Evolutionary conservation across 1,140 invertebrate genomes (phyloP).

Genomic region (Bombus pyrosoma): DNA sequence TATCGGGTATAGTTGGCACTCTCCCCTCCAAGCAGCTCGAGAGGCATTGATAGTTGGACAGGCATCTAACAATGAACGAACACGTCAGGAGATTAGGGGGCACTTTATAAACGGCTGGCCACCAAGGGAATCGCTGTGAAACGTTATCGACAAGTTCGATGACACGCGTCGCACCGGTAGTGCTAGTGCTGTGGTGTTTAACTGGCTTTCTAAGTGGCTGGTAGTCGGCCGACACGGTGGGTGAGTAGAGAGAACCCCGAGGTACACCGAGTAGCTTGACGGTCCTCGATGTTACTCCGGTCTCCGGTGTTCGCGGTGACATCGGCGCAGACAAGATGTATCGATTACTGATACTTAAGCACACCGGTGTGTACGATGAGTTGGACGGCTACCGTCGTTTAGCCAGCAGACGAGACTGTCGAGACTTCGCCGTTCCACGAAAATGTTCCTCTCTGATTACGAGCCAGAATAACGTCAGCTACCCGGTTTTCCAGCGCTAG

Average conservation of each 20-base stretch:
- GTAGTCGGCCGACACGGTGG: not conserved
- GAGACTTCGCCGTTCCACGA: not conserved
- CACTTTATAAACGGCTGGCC: conserved; percentile 36
- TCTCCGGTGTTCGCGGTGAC: conserved; percentile 22
- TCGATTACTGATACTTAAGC: conserved; percentile 56
- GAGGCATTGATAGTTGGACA: not conserved
- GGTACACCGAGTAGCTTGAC: not conserved
- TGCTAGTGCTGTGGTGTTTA: not conserved
- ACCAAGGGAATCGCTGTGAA: not conserved
- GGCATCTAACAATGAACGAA: conserved; percentile 25
- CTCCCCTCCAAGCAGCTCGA: not conserved
- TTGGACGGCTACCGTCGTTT: not conserved
- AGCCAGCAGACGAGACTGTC: not conserved
- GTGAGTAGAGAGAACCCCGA: conserved; percentile 10
- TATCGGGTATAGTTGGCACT: not conserved
- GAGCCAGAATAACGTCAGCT: not conserved
- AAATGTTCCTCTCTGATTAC: not conserved
- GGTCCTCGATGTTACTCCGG: conserved; percentile 2
- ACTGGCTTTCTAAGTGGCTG: not conserved
- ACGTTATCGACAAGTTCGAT: conserved; percentile 31
- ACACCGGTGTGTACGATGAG: conserved; percentile 14
- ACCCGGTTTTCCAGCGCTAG: not conserved
- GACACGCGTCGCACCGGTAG: not conserved
- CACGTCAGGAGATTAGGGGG: conserved; percentile 35
- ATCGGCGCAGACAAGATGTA: conserved; percentile 55